Evolutionary conservation across 2,888 invertebrate species (phyloP).

Genomic region (Pristionchus entomophagus): DNA sequence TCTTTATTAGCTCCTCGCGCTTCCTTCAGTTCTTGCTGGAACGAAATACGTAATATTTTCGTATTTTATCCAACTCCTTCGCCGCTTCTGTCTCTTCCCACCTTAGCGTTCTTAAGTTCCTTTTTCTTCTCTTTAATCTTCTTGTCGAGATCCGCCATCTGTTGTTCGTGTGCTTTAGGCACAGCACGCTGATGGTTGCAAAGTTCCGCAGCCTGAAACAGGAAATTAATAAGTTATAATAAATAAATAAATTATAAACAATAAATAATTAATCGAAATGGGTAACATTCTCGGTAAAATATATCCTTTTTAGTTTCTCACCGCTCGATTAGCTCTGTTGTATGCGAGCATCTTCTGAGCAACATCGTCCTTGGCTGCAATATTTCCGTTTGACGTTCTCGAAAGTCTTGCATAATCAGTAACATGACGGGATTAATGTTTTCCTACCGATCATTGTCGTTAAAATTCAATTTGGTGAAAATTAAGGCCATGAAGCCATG

Average conservation of each 20-base stretch:
- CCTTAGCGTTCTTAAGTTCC: constrained; percentile 83
- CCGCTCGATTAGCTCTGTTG: constrained; percentile 95
- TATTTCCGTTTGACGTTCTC: background rate
- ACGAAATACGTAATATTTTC: background rate
- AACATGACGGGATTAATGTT: too few species aligned
- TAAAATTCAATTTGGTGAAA: too few species aligned
- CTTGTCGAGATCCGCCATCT: constrained; percentile 95
- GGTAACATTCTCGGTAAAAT: background rate
- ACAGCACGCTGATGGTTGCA: constrained; percentile 99
- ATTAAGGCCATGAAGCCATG: too few species aligned
- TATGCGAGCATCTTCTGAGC: constrained; percentile 86
- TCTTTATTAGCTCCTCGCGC: constrained; percentile 80
- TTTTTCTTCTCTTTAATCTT: constrained; percentile 92
- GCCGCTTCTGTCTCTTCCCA: background rate
- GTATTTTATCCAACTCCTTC: background rate
- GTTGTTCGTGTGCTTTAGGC: constrained; percentile 95
- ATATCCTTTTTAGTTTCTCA: background rate
- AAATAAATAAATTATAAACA: background rate
- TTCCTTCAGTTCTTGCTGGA: constrained; percentile 85
- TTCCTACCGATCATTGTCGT: too few species aligned
- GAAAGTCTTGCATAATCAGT: too few species aligned
- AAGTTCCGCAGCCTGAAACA: constrained; percentile 87
- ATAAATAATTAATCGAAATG: too few species aligned
- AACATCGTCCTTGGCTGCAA: constrained; percentile 77
- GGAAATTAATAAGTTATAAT: background rate